Evolutionary conservation across 1,140 invertebrate species (phyloP).

Genomic region (Hyles euphorbiae): DNA sequence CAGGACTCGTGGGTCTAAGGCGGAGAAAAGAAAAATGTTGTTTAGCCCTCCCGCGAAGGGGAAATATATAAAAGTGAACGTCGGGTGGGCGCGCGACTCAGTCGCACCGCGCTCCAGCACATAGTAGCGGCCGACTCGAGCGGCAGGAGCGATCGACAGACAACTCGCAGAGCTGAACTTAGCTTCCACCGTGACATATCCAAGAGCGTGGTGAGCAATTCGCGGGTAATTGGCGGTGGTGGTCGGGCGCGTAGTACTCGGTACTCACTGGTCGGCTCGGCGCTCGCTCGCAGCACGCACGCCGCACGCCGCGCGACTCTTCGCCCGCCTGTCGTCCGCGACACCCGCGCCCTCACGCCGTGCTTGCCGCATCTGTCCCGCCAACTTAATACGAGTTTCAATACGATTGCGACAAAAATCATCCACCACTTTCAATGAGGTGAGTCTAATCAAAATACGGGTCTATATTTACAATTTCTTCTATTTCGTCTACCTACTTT

Average conservation of each 20-base stretch:
- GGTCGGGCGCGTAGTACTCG: neutral
- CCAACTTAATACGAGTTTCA: slow-evolving; percentile 11
- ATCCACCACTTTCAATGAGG: slow-evolving; percentile 45
- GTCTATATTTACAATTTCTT: neutral
- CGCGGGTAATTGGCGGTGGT: slow-evolving; percentile 19
- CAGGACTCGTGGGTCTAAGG: slow-evolving; percentile 24
- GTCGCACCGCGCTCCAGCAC: slow-evolving; percentile 45
- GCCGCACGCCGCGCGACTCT: slow-evolving; percentile 14
- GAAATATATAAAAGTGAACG: slow-evolving; percentile 58
- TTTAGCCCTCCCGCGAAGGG: slow-evolving; percentile 36
- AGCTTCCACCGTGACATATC: slow-evolving; percentile 11
- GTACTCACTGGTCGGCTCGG: slow-evolving; percentile 7
- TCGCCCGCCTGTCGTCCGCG: slow-evolving; percentile 17
- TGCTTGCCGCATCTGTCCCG: slow-evolving; percentile 18
- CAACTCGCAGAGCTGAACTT: slow-evolving; percentile 19
- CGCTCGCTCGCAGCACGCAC: neutral
- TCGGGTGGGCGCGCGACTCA: slow-evolving; percentile 51
- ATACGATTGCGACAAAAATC: slow-evolving; percentile 10
- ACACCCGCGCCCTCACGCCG: slow-evolving; percentile 19
- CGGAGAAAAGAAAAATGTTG: slow-evolving; percentile 19
- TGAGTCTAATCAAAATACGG: slow-evolving; percentile 24
- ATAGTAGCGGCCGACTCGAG: slow-evolving; percentile 25
- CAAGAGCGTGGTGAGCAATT: neutral
- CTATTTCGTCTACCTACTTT: neutral
- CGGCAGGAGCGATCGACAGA: neutral